A percentile compares a stretch with the other conserved stretches of the same genome.
These are phyloP conservation scores for Heteronetta atricapilla DNA, from an alignment of 2,113 vertebrate species.

Conservation along the genomic window DNA sequence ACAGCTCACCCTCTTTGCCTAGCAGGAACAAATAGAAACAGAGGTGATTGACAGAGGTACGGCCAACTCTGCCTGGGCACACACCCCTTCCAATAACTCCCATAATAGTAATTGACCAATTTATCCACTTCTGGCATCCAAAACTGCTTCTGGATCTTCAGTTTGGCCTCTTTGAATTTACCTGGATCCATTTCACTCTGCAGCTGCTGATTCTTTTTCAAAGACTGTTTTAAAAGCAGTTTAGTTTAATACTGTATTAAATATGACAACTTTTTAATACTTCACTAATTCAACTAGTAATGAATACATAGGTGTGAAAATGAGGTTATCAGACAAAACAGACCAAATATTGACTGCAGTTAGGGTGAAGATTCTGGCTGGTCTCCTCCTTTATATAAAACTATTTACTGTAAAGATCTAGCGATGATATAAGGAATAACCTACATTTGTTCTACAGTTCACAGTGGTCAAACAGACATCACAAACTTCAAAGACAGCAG, in stretches of 20 bases:
- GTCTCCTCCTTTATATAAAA: background rate
- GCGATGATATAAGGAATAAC: background rate
- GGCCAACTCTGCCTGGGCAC: constrained; percentile 98
- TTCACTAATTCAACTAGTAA: background rate
- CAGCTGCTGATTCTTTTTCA: constrained; percentile 3
- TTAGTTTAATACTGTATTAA: background rate
- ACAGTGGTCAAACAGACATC: background rate
- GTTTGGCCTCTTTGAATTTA: constrained; percentile 95
- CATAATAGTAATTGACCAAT: constrained; percentile 97
- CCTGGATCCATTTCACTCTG: constrained; percentile 92
- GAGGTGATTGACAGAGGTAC: constrained; percentile 94
- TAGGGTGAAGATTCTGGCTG: background rate
- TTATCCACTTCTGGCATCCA: constrained; percentile 97
- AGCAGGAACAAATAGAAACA: constrained; percentile 98
- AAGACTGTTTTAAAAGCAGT: background rate
- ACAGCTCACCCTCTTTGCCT: constrained; percentile 91
- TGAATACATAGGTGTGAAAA: background rate
- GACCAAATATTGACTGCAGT: background rate
- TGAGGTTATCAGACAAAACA: background rate
- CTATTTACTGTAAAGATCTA: background rate
- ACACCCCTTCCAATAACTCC: constrained; percentile 96
- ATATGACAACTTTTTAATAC: background rate
- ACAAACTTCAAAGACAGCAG: background rate
- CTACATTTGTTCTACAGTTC: background rate
- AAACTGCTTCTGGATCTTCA: constrained; percentile 96